Conservation (phyloP, 2,888 invertebrate genomes). For the Apamea sordens region DNA sequence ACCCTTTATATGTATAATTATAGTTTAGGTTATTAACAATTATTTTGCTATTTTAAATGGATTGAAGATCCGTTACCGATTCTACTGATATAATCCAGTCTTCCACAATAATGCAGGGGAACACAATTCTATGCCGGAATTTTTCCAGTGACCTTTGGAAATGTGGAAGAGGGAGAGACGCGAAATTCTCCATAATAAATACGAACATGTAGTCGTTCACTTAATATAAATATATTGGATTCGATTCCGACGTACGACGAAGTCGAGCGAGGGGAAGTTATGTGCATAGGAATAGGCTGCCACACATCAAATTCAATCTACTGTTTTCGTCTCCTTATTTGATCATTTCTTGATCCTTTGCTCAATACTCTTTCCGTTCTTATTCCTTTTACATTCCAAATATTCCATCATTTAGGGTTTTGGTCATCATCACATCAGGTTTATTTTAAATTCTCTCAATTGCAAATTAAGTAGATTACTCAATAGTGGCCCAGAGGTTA, state of each 20-base stretch:
- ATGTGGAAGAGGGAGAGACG: slow-evolving; percentile 11
- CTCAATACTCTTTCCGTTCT: neutral
- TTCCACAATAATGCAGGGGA: neutral
- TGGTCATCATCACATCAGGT: no score
- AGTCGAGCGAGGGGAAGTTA: slow-evolving; percentile 34
- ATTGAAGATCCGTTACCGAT: neutral
- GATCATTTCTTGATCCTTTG: neutral
- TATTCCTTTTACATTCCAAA: neutral
- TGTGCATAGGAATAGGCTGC: slow-evolving; percentile 18
- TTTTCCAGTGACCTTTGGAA: slow-evolving; percentile 19
- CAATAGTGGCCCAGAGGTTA: neutral
- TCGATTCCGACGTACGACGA: slow-evolving; percentile 30
- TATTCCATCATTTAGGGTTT: neutral
- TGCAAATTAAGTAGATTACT: neutral
- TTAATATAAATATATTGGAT: slow-evolving; percentile 55
- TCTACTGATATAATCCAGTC: neutral
- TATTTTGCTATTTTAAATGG: neutral
- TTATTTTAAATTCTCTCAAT: neutral
- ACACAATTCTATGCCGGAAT: neutral
- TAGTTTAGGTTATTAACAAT: neutral
- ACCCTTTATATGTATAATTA: no score
- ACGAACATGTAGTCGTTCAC: slow-evolving; percentile 21
- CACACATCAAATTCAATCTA: slow-evolving; percentile 32
- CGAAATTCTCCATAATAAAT: slow-evolving; percentile 35
- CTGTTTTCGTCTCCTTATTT: slow-evolving; percentile 10